Evolutionary conservation across 2,113 vertebrate genomes (phyloP), one percentile per base, ranked within the genome.

Genomic region (Cygnus buccinator): DNA sequence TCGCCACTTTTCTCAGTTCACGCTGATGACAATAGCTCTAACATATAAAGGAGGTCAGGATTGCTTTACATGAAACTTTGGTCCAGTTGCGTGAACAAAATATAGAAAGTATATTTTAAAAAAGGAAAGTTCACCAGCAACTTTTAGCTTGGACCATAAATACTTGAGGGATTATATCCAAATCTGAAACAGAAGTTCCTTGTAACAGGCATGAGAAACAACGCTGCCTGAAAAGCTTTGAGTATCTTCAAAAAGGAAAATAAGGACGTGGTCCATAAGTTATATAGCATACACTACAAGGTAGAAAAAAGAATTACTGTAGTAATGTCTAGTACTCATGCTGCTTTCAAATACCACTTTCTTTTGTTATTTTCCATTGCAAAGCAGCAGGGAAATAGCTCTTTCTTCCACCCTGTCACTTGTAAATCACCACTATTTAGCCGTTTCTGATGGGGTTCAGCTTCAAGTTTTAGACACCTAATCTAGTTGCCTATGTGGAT

Each of bases 221-320:
- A 6, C 39, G 22, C 9, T 39, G 23, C 7, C 12, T 33, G 43
- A 50, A 25, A 70, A 84, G 11, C 3, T 73, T 65, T 74, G 3
- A 65, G 29, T 13, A 62, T 4, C 25, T 79, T 79, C 39, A 12
- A 66, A 44, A 80, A 21, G 50, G 25, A 83, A 86, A 66, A 90
- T 39, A 50, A 80, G 46, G 50, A 62, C 79, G 13, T 19, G 31
- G 15, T 80, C 54, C 35, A 41, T 13, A 58, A 72, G 16, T 44
- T 44, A 41, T 13, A 46, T 1, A n/a, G 20, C 44, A 31, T 18
- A 48, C 3, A 9, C 6, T 31, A 48, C 6, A 62, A 75, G 54
- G 15, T 21, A 67, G 20, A 26, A 5, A 5, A 54, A 73, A 63
- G 39, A 48, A 2, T 0, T 14, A 3, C 4, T 55, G 4, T 6